A percentile compares a stretch with the other conserved stretches of the same genome.
These are phyloP conservation scores for Drosophila siamana DNA, from an alignment of 2,888 invertebrate genomes.

Conservation along the genomic window DNA sequence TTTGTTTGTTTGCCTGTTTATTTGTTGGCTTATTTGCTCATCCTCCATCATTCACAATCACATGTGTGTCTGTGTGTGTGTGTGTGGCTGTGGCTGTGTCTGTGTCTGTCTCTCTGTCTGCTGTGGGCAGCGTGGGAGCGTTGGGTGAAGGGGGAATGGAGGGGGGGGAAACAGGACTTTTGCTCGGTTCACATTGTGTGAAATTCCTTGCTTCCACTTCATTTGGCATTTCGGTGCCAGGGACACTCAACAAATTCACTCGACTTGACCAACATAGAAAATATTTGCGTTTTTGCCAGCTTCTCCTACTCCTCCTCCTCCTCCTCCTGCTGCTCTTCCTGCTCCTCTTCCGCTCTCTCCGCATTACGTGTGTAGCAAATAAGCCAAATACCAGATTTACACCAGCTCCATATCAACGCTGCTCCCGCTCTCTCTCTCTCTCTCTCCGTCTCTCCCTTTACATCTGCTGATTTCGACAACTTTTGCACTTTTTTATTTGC, in stretches of 20 bases:
- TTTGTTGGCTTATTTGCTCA: slow-evolving; percentile 67
- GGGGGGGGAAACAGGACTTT: neutral
- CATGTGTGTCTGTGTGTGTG: slow-evolving; percentile 27
- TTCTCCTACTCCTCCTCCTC: neutral
- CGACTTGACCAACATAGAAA: slow-evolving; percentile 61
- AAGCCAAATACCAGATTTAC: slow-evolving; percentile 26
- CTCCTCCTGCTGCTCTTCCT: too few relatives aligned
- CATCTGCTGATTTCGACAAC: neutral
- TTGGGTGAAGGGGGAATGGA: neutral
- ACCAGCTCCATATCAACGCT: neutral
- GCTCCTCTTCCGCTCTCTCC: neutral
- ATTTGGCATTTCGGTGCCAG: slow-evolving; percentile 73
- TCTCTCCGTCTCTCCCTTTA: neutral
- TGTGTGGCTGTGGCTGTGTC: slow-evolving; percentile 12
- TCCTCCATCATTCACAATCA: slow-evolving; percentile 50
- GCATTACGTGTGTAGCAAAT: slow-evolving; percentile 25
- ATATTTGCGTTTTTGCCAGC: slow-evolving; percentile 50
- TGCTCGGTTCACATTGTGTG: slow-evolving; percentile 69
- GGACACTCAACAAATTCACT: slow-evolving; percentile 65
- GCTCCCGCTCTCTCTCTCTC: neutral
- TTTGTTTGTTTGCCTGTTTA: slow-evolving; percentile 56
- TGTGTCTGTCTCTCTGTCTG: too few relatives aligned
- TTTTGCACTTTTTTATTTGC: slow-evolving; percentile 1
- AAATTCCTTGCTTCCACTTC: slow-evolving; percentile 78
- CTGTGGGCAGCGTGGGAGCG: neutral